Evolutionary conservation across 2,888 invertebrate species (phyloP), one percentile per base, ranked within the genome.

Genomic region (Xestia xanthographa): DNA sequence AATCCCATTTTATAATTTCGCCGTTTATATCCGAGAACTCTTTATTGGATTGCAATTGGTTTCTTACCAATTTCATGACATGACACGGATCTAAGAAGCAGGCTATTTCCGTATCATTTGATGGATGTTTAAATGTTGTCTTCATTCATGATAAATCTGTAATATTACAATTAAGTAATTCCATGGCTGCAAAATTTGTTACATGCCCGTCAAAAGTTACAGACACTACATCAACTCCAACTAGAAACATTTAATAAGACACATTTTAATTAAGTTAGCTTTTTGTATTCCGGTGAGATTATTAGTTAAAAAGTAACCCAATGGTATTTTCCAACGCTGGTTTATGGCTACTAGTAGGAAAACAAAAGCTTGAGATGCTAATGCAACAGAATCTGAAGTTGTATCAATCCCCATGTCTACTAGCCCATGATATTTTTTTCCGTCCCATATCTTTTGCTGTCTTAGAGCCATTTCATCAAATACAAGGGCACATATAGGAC

Each of bases 341-440:
- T 70, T 70, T 45, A 70, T 62, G 45, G 34, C 62, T 48, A 62
- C 48, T 48, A 48, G 43, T 62, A 70, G 17, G 8, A n/a, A 70
- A 62, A 48, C 70, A 62, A 70, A 70, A 60, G 70, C 70, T 62
- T 70, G 70, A 34, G 60, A 43, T 58, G 69, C 43, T 34, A 69
- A 45, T 26, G 68, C 68, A 53, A 58, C 56, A 62, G 70, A 48
- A 45, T 45, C 60, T 38, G 53, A 53, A 34, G n/a, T n/a, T n/a
- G n/a, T n/a, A n/a, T n/a, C n/a, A n/a, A n/a, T n/a, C n/a, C n/a
- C n/a, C n/a, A n/a, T n/a, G n/a, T n/a, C n/a, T n/a, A n/a, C n/a
- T n/a, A n/a, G n/a, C n/a, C n/a, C n/a, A n/a, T n/a, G n/a, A n/a
- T n/a, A n/a, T n/a, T n/a, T n/a, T n/a, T n/a, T n/a, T n/a, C n/a